Base-by-base conservation (phyloP, 2,888 invertebrate genomes). In the Melieria crassipennis region DNA sequence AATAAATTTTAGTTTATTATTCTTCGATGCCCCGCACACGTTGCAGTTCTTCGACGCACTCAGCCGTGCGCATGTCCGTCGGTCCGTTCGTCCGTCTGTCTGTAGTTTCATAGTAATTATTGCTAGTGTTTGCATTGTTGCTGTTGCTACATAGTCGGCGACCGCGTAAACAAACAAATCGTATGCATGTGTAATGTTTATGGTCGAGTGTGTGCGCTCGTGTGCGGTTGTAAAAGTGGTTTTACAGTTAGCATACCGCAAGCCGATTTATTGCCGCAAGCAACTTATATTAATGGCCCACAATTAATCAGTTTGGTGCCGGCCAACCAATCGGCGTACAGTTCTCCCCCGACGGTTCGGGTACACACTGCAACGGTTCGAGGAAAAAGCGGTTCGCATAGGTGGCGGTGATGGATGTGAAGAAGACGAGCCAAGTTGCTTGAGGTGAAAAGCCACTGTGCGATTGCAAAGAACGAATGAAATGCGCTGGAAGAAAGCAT, bases 271-370 rank as follows among this genome's bases (percentile, higher is more conserved):
- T 52, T 52, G 13, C 52, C 52, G 13, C 52, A 52, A 52, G n/a
- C 5, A 52, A 52, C 52, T 52, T 52, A 52, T 52, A 52, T 52
- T 52, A 52, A 52, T 52, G 11, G 9, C 52, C 52, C 52, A n/a
- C 9, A 52, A 52, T 52, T 52, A 52, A 52, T 52, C 52, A 52
- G 52, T 52, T 52, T 52, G 13, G 9, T 11, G 52, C 5, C 11
- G 13, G 13, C 13, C 52, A 4, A 52, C 13, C 52, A 52, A 9
- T 9, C 11, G 30, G 30, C 30, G 30, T 30, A 30, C 30, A 30
- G 30, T 30, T 30, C 3, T 30, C 30, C 30, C 30, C 30, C 30
- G 30, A 30, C 30, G 30, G 30, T 30, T 30, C 30, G 2, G 30
- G 50, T 50, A 50, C 10, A 2, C 10, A 11, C 50, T 10, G 50